Percentiles rank a stretch among this genome's conserved stretches.
Evolutionary conservation across 2,113 vertebrate species (phyloP).

Genomic region (Planiliza haematocheilus): DNA sequence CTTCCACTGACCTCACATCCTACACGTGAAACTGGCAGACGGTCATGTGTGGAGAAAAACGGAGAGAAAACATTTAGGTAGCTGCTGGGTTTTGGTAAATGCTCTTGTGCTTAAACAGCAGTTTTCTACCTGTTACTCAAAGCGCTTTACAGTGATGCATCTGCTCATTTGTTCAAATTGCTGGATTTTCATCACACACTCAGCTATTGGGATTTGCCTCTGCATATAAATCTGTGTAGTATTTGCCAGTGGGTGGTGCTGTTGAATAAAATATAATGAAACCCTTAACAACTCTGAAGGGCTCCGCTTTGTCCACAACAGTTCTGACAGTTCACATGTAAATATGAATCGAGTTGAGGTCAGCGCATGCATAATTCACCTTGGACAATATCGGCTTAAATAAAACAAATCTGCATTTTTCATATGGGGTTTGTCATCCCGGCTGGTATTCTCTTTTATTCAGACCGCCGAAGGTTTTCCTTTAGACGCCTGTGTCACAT

Average conservation of each 20-base stretch:
- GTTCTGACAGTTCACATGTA: conserved; percentile 25
- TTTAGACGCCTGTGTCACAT: neutral
- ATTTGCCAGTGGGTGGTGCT: conserved; percentile 64
- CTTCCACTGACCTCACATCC: no score
- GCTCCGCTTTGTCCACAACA: conserved; percentile 11
- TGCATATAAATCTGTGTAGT: conserved; percentile 42
- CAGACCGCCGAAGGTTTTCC: conserved; percentile 1
- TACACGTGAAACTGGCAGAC: no score
- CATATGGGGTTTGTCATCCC: neutral
- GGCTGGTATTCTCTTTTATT: neutral
- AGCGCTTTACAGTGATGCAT: neutral
- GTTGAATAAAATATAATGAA: conserved; percentile 55
- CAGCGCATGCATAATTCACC: conserved; percentile 21
- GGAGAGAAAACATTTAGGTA: neutral
- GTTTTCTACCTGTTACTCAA: no score
- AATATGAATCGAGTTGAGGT: conserved; percentile 28
- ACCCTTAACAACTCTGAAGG: conserved; percentile 32
- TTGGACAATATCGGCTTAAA: neutral
- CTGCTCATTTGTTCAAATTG: neutral
- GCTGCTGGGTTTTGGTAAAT: conserved; percentile 6
- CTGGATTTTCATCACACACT: conserved; percentile 9
- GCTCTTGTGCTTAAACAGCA: no score
- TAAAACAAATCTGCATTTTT: conserved; percentile 15
- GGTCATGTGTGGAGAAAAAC: no score
- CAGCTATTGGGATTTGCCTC: no score